phyloP scores from a whole-genome alignment of 2,888 invertebrate genomes.

The Drosophila cracens region DNA sequence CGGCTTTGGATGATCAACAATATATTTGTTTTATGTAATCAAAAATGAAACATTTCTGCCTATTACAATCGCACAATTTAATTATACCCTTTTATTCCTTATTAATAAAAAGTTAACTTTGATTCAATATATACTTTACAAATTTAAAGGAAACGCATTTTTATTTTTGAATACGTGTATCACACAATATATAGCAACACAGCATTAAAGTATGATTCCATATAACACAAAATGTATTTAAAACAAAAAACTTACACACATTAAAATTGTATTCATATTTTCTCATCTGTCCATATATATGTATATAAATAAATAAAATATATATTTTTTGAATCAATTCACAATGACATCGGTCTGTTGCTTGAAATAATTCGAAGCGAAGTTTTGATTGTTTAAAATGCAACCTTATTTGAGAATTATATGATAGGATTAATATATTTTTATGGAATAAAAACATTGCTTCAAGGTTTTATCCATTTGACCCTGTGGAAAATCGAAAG shows the following conservation, averaged over 20 bases:
- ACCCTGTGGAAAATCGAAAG: conserved; percentile 70
- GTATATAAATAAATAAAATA: neutral
- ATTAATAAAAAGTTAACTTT: neutral
- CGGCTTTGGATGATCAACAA: neutral
- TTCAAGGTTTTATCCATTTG: conserved; percentile 71
- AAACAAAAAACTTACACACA: neutral
- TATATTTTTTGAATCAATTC: neutral
- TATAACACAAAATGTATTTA: neutral
- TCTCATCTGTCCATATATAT: neutral
- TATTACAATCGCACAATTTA: neutral
- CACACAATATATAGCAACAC: neutral
- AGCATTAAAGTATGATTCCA: neutral
- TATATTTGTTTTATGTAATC: neutral
- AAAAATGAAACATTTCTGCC: neutral
- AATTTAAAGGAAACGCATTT: neutral
- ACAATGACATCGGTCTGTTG: neutral
- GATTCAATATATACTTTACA: neutral
- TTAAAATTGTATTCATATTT: neutral
- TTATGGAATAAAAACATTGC: conserved; percentile 64
- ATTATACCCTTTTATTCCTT: neutral
- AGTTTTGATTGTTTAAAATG: neutral
- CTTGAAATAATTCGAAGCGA: neutral
- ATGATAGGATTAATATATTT: conserved; percentile 26
- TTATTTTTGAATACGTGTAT: neutral
- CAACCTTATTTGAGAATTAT: neutral